phyloP scores from a whole-genome alignment of 2,888 invertebrate genomes.

The Malthinus seriepunctatus region DNA sequence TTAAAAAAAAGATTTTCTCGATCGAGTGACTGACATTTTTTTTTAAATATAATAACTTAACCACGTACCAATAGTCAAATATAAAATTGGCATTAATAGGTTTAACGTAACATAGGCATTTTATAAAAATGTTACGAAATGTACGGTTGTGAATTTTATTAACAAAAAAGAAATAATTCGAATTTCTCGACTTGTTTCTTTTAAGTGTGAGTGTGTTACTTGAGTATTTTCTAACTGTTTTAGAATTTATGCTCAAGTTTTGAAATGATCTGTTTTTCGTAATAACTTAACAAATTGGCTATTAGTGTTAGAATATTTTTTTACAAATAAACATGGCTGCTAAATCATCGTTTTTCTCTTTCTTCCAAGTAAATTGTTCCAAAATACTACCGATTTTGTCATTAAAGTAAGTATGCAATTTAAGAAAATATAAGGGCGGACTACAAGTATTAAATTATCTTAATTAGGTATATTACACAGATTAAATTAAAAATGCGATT shows the following conservation, averaged over 20 bases:
- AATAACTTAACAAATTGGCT: slow-evolving; percentile 60
- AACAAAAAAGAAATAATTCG: slow-evolving; percentile 5
- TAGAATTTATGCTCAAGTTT: slow-evolving; percentile 13
- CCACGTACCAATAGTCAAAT: slow-evolving; percentile 28
- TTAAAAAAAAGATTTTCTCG: slow-evolving; percentile 12
- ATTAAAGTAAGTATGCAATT: too few species aligned
- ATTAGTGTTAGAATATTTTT: slow-evolving; percentile 73
- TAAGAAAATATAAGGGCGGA: too few species aligned
- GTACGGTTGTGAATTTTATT: slow-evolving; percentile 28
- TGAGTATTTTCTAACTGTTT: slow-evolving; percentile 5
- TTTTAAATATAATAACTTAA: slow-evolving; percentile 21
- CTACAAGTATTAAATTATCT: too few species aligned
- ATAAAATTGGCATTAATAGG: slow-evolving; percentile 31
- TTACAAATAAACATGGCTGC: slow-evolving; percentile 66
- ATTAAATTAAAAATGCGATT: too few species aligned
- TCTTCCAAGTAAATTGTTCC: background rate
- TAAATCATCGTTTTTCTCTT: slow-evolving; percentile 35
- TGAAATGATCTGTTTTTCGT: slow-evolving; percentile 29
- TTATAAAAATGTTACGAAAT: slow-evolving; percentile 29
- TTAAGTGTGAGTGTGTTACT: slow-evolving; percentile 21
- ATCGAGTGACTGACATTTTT: slow-evolving; percentile 29
- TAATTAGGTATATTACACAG: too few species aligned
- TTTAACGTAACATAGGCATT: slow-evolving; percentile 31
- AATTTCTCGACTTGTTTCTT: slow-evolving; percentile 4
- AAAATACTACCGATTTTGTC: too few species aligned